phyloP scores from a whole-genome alignment of 2,888 invertebrate species.

The Zhuqinia jingwanae region DNA sequence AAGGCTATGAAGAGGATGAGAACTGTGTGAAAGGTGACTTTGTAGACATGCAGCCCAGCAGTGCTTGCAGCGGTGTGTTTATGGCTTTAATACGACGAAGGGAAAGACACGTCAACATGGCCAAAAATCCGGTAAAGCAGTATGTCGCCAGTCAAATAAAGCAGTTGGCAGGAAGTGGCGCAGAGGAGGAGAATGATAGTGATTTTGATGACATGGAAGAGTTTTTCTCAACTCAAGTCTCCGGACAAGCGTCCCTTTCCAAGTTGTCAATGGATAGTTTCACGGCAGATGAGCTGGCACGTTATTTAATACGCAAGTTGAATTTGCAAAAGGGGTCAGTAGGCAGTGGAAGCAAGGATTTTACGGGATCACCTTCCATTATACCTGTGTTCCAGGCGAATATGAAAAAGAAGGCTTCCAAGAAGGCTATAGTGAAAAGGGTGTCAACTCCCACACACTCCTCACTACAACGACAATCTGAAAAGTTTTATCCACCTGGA shows the following conservation, averaged over 20 bases:
- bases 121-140: conserved; percentile 50
- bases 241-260: background rate
- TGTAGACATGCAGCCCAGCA: conserved; percentile 71
- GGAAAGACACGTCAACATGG: conserved; percentile 43
- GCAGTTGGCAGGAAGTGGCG: background rate
- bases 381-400: conserved; percentile 41
- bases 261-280: background rate
- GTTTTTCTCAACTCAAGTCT: background rate
- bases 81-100: conserved; percentile 72
- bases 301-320: conserved; percentile 40
- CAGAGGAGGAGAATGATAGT: conserved; percentile 7
- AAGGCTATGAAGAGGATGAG: conserved; percentile 62
- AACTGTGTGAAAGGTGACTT: conserved; percentile 62
- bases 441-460: conserved; percentile 76
- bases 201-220: conserved; percentile 4
- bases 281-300: conserved; percentile 50
- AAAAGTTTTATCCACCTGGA: conserved; percentile 57
- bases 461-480: conserved; percentile 68
- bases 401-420: conserved; percentile 60
- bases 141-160: conserved; percentile 55
- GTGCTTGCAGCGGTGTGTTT: conserved; percentile 75
- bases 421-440: conserved; percentile 74
- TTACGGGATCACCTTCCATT: background rate
- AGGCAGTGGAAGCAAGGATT: background rate
- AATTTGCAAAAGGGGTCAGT: conserved; percentile 8